Conservation (phyloP, 2,797 vertebrate species). For the Ceyx erithaca region DNA sequence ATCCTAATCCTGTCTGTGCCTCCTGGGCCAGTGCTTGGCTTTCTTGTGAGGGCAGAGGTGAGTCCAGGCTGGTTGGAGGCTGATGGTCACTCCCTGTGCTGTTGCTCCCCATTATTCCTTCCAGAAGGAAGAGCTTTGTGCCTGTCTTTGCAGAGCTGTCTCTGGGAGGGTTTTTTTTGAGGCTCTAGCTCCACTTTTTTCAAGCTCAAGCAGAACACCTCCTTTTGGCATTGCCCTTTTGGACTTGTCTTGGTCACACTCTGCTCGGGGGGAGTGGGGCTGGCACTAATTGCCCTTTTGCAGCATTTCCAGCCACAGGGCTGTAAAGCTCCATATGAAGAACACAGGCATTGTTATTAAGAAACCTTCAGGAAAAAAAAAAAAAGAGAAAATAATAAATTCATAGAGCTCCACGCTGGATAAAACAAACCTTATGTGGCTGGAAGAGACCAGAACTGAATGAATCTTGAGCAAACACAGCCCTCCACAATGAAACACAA, state of each 20-base stretch:
- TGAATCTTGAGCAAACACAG: constrained; percentile 61
- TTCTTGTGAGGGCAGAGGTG: background rate
- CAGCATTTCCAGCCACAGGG: background rate
- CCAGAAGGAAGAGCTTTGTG: background rate
- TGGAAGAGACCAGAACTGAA: constrained; percentile 50
- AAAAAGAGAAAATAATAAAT: background rate
- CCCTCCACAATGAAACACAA: constrained; percentile 62
- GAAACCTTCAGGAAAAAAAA: constrained; percentile 21
- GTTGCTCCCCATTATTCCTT: background rate
- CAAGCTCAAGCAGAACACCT: background rate
- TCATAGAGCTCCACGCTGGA: background rate
- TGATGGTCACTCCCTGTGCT: fast-evolving
- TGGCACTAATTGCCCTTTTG: constrained; percentile 21
- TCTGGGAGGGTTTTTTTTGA: background rate
- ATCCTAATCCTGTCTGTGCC: background rate
- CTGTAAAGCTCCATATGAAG: background rate
- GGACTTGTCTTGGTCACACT: background rate
- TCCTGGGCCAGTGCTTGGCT: background rate
- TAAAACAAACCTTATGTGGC: constrained; percentile 41
- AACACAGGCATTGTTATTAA: background rate
- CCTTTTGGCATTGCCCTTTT: background rate
- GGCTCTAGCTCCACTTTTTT: background rate
- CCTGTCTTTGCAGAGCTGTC: background rate
- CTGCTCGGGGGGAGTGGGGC: background rate
- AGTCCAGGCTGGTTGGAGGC: background rate